phyloP scores from a whole-genome alignment of 2,888 invertebrate genomes.

The Rhynchonema sp. region DNA sequence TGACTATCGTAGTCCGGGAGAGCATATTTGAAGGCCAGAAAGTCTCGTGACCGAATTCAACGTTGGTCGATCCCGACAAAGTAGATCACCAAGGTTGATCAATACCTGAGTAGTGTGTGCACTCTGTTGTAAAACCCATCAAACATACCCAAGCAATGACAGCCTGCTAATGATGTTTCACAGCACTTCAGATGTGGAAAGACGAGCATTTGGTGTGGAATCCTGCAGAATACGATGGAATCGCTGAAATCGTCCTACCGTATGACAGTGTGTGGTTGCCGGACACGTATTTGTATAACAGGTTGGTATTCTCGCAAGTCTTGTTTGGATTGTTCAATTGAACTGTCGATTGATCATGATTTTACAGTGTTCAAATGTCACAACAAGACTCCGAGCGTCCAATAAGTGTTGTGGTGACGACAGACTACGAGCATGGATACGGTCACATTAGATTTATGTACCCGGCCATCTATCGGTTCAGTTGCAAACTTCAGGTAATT shows the following conservation, averaged over 20 bases:
- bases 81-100: no score
- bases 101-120: no score
- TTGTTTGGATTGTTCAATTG: no score
- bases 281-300: conserved; percentile 24
- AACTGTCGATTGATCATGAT: neutral
- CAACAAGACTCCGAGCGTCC: neutral
- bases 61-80: no score
- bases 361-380: neutral
- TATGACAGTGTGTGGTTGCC: conserved; percentile 24
- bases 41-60: no score
- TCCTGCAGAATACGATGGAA: conserved; percentile 29
- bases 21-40: no score
- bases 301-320: no score
- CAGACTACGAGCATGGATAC: neutral
- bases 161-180: no score
- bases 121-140: no score
- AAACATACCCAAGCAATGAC: no score
- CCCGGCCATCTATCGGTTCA: conserved; percentile 20
- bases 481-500: no score
- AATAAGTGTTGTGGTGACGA: neutral
- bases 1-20: no score
- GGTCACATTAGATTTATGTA: conserved; percentile 19
- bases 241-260: conserved; percentile 28
- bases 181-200: conserved; percentile 30
- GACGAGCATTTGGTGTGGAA: conserved; percentile 33